phyloP scores from a whole-genome alignment of 2,888 invertebrate genomes.

The Lasioglossum malachurum region DNA sequence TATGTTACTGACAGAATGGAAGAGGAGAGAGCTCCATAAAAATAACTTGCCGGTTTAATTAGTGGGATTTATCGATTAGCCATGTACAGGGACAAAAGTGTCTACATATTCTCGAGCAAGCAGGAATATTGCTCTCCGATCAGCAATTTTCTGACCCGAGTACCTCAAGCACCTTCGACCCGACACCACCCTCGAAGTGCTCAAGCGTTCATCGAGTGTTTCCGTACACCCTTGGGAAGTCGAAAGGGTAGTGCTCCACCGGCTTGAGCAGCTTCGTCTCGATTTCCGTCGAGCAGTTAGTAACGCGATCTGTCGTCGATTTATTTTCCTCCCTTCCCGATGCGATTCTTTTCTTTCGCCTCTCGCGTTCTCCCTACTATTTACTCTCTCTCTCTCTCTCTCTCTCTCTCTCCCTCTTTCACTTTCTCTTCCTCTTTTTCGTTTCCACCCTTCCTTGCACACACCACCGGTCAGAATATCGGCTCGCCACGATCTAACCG shows the following conservation, averaged over 20 bases:
- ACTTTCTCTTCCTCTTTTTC: not conserved
- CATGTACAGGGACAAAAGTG: slow-evolving; percentile 47
- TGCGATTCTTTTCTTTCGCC: not conserved
- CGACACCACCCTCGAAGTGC: slow-evolving; percentile 69
- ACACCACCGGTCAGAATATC: slow-evolving; percentile 4
- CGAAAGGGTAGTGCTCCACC: slow-evolving; percentile 61
- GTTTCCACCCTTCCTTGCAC: not conserved
- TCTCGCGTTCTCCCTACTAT: not conserved
- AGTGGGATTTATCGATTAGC: slow-evolving; percentile 53
- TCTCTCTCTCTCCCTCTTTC: no score
- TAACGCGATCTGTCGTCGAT: slow-evolving; percentile 66
- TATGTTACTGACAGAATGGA: not conserved
- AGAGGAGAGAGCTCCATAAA: slow-evolving; percentile 2
- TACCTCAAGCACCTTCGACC: slow-evolving; percentile 68
- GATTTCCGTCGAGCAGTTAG: slow-evolving; percentile 68
- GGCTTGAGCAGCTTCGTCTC: slow-evolving; percentile 66
- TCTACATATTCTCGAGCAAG: slow-evolving; percentile 62
- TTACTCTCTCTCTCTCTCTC: no score
- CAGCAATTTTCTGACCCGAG: slow-evolving; percentile 72
- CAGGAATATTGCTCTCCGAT: slow-evolving; percentile 69
- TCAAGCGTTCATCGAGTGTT: slow-evolving; percentile 70
- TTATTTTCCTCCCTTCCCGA: slow-evolving; percentile 47
- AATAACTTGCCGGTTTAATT: slow-evolving; percentile 43
- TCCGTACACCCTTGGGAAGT: slow-evolving; percentile 63
- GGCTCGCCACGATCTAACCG: slow-evolving; percentile 28